Evolutionary conservation across 2,888 invertebrate species (phyloP), one percentile per base, ranked within the genome.

Genomic region (Eugnorisma glareosa): DNA sequence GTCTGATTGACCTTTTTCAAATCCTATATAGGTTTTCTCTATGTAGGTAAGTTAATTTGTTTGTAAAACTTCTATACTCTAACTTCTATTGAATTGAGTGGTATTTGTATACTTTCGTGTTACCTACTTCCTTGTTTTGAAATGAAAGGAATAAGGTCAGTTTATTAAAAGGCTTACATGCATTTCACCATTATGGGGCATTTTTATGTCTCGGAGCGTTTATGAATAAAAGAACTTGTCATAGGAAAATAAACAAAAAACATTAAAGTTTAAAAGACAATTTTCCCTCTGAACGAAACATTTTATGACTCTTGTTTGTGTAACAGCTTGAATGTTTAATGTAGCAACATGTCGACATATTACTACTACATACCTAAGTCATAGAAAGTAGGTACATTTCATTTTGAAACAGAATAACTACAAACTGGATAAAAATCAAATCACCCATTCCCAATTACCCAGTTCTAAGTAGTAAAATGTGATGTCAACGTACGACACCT

Each of bases 1-100:
- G 71, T 67, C 67, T 21, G 73, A 75, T 70, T 67, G 74, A 73
- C 82, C 81, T 82, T 88, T 78, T 84, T 67, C 54, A 31, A 75
- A 68, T 69, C 45, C 64, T 75, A 18, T 68, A 75, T 57, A 71
- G 35, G 15, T 78, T 80, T 75, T 72, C 24, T 79, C 31, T 45
- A 21, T 72, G 63, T 61, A 57, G 35, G 15, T 57, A 64, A n/a
- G 28, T 40, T 37, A 43, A 24, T 64, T 66, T 64, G 63, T 75
- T 79, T 72, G 43, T 75, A 63, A 59, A 70, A 48, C 51, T 64
- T 69, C 15, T 63, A 66, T 59, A 40, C 40, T 63, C 64, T 5
- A 37, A 37, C 45, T 82, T 54, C 40, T 86, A 85, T 83, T 72
- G 72, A 69, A 59, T 75, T 69, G 21, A 28, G 40, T 71, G 28